Evolutionary conservation across 2,888 invertebrate genomes (phyloP).

Genomic region (Aspidapion aeneum): DNA sequence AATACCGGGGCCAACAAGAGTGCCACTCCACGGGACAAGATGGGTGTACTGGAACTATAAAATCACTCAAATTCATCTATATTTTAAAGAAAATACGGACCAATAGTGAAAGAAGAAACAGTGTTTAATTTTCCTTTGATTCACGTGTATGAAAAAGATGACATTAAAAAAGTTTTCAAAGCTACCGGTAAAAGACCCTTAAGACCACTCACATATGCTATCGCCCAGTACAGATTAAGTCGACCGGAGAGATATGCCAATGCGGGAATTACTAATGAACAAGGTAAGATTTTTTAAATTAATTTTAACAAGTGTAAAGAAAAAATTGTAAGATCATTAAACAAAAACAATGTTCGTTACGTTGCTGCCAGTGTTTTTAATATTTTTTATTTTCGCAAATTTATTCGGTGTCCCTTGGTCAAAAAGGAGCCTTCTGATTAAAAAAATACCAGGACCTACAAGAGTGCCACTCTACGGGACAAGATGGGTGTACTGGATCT

Average conservation of each 20-base stretch:
- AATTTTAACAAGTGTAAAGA: too few relatives aligned
- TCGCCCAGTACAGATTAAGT: conserved; percentile 68
- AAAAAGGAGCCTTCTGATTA: not conserved
- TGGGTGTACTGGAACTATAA: conserved; percentile 64
- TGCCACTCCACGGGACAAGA: conserved; percentile 75
- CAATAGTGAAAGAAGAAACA: conserved; percentile 73
- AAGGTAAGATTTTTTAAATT: too few relatives aligned
- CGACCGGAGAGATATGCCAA: conserved; percentile 78
- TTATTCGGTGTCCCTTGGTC: not conserved
- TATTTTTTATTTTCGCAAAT: not conserved
- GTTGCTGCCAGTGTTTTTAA: not conserved
- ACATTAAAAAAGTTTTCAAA: conserved; percentile 74
- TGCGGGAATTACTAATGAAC: conserved; percentile 81
- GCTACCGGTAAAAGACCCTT: conserved; percentile 71
- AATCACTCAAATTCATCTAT: conserved; percentile 72
- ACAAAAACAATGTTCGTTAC: not conserved
- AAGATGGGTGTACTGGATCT: conserved; percentile 64
- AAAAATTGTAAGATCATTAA: too few relatives aligned
- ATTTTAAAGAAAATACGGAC: conserved; percentile 73
- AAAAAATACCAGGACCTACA: conserved; percentile 68
- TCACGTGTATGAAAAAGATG: conserved; percentile 65
- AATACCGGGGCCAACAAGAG: conserved; percentile 71
- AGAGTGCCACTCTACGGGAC: conserved; percentile 74
- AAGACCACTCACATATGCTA: conserved; percentile 79
- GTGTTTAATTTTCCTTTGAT: conserved; percentile 70